phyloP scores from a whole-genome alignment of 2,797 vertebrate species.

The Ceryle rudis region DNA sequence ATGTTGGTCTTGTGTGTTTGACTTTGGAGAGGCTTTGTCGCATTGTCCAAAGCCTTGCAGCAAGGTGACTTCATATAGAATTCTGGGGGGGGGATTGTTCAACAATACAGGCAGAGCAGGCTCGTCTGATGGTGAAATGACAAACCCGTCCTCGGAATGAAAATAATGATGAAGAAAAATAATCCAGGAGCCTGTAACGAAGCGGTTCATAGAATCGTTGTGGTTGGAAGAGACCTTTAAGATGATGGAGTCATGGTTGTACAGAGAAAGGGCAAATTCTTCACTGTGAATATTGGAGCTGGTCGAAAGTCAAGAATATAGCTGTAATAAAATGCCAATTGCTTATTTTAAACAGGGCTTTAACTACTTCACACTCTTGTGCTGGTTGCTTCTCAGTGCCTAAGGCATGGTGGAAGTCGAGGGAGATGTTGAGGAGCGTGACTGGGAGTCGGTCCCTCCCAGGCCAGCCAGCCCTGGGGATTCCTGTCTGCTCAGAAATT shows the following conservation, averaged over 20 bases:
- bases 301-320: neutral
- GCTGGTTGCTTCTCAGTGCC: neutral
- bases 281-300: neutral
- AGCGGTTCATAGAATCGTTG: too few species aligned
- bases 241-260: too few species aligned
- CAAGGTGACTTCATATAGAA: neutral
- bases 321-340: neutral
- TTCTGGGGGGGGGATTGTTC: neutral
- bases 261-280: neutral
- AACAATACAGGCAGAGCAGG: neutral
- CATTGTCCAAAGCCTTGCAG: neutral
- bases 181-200: neutral
- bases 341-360: neutral
- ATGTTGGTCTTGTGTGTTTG: neutral
- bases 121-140: neutral
- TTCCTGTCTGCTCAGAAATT: neutral
- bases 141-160: neutral
- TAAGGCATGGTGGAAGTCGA: neutral
- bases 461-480: neutral
- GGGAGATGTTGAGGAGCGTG: neutral
- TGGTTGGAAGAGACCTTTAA: too few species aligned
- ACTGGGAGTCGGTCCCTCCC: neutral
- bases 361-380: rapidly evolving
- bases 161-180: neutral
- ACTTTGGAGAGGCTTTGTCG: neutral